Conservation (phyloP, 2,888 invertebrate genomes). For the Dasypogon diadema region DNA sequence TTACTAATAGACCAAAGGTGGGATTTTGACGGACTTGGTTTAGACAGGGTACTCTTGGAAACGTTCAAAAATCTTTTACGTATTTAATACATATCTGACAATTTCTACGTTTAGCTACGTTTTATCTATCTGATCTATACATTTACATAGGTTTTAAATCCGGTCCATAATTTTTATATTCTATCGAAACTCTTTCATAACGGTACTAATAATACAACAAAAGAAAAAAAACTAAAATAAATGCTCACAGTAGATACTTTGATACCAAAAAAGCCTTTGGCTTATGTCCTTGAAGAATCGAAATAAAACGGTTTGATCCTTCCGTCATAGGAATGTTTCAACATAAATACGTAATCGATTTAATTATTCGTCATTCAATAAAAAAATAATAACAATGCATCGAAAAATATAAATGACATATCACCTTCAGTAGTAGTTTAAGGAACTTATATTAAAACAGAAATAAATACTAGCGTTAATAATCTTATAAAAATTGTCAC, state of each 20-base stretch:
- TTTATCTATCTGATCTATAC: constrained; percentile 34
- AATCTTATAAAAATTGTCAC: constrained; percentile 40
- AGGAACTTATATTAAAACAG: constrained; percentile 44
- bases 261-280: constrained; percentile 25
- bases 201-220: constrained; percentile 12
- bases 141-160: constrained; percentile 34
- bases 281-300: neutral
- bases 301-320: neutral
- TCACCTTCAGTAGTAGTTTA: constrained; percentile 41
- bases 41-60: neutral
- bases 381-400: constrained; percentile 25
- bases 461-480: constrained; percentile 49
- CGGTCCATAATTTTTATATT: constrained; percentile 11
- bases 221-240: neutral
- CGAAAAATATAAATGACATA: constrained; percentile 43
- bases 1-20: constrained; percentile 43
- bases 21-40: constrained; percentile 37
- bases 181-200: constrained; percentile 2
- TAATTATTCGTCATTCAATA: constrained; percentile 30
- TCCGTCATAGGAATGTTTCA: constrained; percentile 26
- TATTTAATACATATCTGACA: constrained; percentile 19
- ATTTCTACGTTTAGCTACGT: constrained; percentile 20
- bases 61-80: neutral
- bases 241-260: constrained; percentile 37
- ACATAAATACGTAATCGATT: constrained; percentile 26